Evolutionary conservation across 2,888 invertebrate species (phyloP).

Genomic region (Mayetiola destructor): DNA sequence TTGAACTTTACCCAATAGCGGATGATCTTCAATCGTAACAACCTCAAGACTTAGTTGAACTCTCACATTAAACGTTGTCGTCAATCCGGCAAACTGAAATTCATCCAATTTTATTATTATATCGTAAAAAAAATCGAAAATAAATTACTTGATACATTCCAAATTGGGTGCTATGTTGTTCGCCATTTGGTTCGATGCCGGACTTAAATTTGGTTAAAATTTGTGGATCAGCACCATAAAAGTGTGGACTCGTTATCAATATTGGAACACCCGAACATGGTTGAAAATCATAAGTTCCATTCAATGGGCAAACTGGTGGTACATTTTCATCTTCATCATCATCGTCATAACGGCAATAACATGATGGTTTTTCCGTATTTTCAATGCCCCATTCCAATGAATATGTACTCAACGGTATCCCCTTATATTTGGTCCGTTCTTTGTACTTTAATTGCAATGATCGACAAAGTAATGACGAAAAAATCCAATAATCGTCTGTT

Average conservation of each 20-base stretch:
- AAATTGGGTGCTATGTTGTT: constrained; percentile 60
- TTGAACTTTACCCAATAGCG: constrained; percentile 48
- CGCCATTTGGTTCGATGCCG: constrained; percentile 43
- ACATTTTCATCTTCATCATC: constrained; percentile 38
- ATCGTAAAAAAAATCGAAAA: too few species aligned
- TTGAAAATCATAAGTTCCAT: constrained; percentile 54
- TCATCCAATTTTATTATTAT: too few species aligned
- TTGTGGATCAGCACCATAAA: constrained; percentile 38
- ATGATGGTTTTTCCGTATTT: constrained; percentile 38
- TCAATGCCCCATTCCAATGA: constrained; percentile 51
- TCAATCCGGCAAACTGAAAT: constrained; percentile 48
- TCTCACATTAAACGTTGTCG: constrained; percentile 55
- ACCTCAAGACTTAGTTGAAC: constrained; percentile 60
- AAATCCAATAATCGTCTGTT: constrained; percentile 53
- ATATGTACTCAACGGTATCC: constrained; percentile 53
- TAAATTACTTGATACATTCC: constrained; percentile 39
- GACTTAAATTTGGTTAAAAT: constrained; percentile 40
- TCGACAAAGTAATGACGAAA: constrained; percentile 63
- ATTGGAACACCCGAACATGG: constrained; percentile 54
- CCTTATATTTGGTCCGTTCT: constrained; percentile 45
- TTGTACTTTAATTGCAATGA: constrained; percentile 47
- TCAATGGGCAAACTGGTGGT: constrained; percentile 59
- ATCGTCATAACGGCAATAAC: constrained; percentile 44
- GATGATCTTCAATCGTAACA: constrained; percentile 46
- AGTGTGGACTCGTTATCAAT: constrained; percentile 65